A percentile compares a stretch with the other conserved stretches of the same genome.
Evolutionary conservation across 2,888 invertebrate genomes (phyloP).

Genomic region (Chydorus sphaericus): DNA sequence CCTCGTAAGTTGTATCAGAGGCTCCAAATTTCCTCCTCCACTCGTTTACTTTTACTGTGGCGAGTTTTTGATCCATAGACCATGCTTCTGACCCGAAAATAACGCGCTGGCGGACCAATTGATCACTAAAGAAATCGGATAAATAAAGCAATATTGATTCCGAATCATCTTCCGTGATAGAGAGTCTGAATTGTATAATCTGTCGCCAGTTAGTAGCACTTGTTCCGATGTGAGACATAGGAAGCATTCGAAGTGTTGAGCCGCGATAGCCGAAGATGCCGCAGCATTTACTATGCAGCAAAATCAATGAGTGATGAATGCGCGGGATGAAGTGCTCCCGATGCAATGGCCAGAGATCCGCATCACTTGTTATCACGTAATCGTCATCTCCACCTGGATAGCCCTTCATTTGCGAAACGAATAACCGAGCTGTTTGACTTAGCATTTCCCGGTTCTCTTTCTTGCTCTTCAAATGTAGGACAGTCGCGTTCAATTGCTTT

Average conservation of each 20-base stretch:
- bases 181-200: neutral
- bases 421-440: slow-evolving; percentile 5
- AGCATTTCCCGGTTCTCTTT: slow-evolving; percentile 2
- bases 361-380: neutral
- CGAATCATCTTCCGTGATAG: slow-evolving; percentile 81
- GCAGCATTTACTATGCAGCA: neutral
- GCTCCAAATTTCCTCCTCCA: neutral
- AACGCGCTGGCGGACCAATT: neutral
- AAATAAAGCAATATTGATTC: slow-evolving; percentile 78
- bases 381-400: neutral
- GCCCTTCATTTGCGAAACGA: neutral
- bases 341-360: slow-evolving; percentile 1
- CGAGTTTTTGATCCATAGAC: slow-evolving; percentile 1
- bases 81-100: neutral
- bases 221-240: neutral
- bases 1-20: neutral
- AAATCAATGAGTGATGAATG: neutral
- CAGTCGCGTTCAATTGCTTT: neutral
- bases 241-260: neutral
- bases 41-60: neutral
- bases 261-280: neutral
- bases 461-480: neutral
- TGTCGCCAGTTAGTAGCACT: neutral
- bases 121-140: slow-evolving; percentile 35
- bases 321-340: neutral